These are phyloP conservation scores for Semicossyphus pulcher DNA, from an alignment of 2,113 vertebrate species.

Conservation along the genomic window DNA sequence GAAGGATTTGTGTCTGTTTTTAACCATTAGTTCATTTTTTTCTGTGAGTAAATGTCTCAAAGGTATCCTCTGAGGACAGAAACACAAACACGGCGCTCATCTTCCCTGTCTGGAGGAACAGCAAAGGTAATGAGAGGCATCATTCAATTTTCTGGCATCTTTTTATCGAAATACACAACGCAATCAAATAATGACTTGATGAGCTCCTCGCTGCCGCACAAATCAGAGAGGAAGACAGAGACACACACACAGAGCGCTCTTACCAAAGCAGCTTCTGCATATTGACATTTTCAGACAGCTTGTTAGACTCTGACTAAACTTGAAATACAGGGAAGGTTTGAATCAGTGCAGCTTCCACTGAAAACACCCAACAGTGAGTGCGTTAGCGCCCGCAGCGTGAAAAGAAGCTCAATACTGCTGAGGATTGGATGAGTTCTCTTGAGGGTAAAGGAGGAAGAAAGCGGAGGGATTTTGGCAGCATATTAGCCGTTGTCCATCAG, in stretches of 20 bases:
- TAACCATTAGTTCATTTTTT: not conserved
- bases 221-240: constrained; percentile 33
- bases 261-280: constrained; percentile 17
- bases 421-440: constrained; percentile 17
- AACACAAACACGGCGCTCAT: constrained; percentile 23
- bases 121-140: constrained; percentile 53
- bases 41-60: constrained; percentile 5
- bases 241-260: not conserved
- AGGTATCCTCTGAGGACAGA: not conserved
- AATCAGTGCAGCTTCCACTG: not conserved
- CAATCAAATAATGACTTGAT: constrained; percentile 64
- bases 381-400: not conserved
- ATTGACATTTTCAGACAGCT: constrained; percentile 15
- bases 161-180: constrained; percentile 41
- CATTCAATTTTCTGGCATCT: constrained; percentile 26
- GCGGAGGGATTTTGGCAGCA: constrained; percentile 7
- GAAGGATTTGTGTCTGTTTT: not conserved
- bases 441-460: not conserved
- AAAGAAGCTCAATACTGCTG: constrained; percentile 6
- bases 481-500: constrained; percentile 27
- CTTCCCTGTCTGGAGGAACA: not conserved
- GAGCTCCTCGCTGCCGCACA: constrained; percentile 33
- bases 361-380: not conserved
- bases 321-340: constrained; percentile 5
- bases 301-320: constrained; percentile 12